Evolutionary conservation across 2,888 invertebrate species (phyloP), one percentile per base, ranked within the genome.

Genomic region (Agriopis leucophaearia): DNA sequence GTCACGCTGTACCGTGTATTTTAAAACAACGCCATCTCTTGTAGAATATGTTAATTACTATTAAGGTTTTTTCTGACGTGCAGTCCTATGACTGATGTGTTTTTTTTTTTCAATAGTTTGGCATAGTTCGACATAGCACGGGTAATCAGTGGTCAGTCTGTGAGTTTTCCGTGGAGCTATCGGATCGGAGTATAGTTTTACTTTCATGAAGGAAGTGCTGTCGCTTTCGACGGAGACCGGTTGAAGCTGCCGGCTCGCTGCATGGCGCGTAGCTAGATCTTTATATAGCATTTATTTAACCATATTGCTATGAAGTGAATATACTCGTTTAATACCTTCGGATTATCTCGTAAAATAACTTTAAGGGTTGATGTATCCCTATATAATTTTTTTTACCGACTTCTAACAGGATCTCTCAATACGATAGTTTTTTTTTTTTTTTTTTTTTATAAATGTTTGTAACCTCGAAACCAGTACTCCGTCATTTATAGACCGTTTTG

Each of bases 141-240:
- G 52, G 56, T 68, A 73, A 74, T 74, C 71, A 67, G 44, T 42
- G 13, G 8, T 58, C 59, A 9, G 73, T 76, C 70, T 69, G 71
- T 67, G 61, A 70, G 86, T 88, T 89, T 92, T 89, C 90, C 90
- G 89, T 84, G 78, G 84, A 78, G 80, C 85, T 85, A 83, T 81
- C 85, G 27, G 27, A n/a, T n/a, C 27, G 78, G 81, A 81, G 78
- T 85, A 84, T 79, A 74, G 88, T 91, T 92, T 92, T 93, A 94
- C 93, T 94, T 93, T 93, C 94, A 88, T 92, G 88, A 89, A 92
- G 92, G 92, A 92, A 93, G 89, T 90, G 89, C 86, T 92, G 85
- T 94, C 94, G 88, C 94, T 94, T 93, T 94, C 94, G 86, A 89
- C 83, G 83, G 84, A 82, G 91, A 92, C 92, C 94, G 94, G 93